phyloP scores from a whole-genome alignment of 2,797 vertebrate species.

The Synanceia verrucosa region DNA sequence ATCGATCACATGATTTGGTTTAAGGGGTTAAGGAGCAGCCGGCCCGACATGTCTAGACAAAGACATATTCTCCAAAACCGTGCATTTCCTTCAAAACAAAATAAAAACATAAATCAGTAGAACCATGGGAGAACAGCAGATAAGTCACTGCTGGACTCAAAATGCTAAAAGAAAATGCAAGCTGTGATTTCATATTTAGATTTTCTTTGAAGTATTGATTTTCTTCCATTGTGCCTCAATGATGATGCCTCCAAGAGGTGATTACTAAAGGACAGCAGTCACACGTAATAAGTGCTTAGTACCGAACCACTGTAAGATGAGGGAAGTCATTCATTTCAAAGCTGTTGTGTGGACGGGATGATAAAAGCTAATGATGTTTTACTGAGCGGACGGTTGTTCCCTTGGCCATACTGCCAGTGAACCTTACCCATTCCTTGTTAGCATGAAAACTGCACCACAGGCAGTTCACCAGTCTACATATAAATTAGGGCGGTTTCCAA shows the following conservation, averaged over 20 bases:
- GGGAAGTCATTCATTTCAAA: conserved; percentile 47
- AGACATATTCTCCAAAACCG: background rate
- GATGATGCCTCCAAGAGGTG: conserved; percentile 49
- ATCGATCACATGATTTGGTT: too few relatives aligned
- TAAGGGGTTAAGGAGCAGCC: background rate
- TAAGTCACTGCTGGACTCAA: background rate
- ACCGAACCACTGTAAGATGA: conserved; percentile 34
- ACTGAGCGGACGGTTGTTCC: conserved; percentile 39
- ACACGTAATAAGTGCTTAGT: conserved; percentile 51
- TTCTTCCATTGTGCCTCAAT: conserved; percentile 3
- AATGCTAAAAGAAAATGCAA: background rate
- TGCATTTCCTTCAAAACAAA: background rate
- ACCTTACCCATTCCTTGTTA: conserved; percentile 38
- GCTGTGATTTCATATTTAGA: background rate
- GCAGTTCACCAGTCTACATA: conserved; percentile 59
- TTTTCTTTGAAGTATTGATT: conserved; percentile 1
- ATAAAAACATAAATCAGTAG: background rate
- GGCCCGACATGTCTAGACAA: background rate
- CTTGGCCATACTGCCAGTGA: conserved; percentile 27
- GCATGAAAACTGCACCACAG: conserved; percentile 55
- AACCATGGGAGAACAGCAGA: background rate
- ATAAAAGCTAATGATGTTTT: conserved; percentile 26
- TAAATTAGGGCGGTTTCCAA: conserved; percentile 56
- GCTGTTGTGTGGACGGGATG: conserved; percentile 19
- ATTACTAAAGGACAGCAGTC: conserved; percentile 59